Evolutionary conservation across 1,140 invertebrate genomes (phyloP).

Genomic region (Drosophila suzukii): DNA sequence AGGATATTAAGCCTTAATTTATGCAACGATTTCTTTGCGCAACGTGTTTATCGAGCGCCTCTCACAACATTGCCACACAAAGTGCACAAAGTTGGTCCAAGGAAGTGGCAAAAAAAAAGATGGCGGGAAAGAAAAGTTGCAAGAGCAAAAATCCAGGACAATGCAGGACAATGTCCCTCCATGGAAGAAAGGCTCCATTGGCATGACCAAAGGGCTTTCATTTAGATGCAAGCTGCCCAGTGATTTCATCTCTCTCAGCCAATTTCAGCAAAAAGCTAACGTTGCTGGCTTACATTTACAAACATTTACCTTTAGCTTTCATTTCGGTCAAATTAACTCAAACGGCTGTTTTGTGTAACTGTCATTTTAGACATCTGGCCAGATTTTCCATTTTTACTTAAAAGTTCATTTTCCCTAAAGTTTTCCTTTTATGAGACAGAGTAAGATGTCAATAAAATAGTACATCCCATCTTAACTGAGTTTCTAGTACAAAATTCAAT

Average conservation of each 20-base stretch:
- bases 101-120: background rate
- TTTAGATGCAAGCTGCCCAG: background rate
- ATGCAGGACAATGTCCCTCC: slow-evolving; percentile 5
- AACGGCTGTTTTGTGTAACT: no score
- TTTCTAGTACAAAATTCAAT: no score
- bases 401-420: no score
- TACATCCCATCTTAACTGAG: background rate
- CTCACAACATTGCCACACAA: slow-evolving; percentile 23
- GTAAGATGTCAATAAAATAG: background rate
- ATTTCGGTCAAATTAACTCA: no score
- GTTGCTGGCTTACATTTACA: slow-evolving; percentile 27
- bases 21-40: slow-evolving; percentile 68
- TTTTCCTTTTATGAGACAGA: background rate
- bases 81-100: background rate
- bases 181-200: slow-evolving; percentile 13
- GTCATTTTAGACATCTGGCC: background rate
- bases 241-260: background rate
- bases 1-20: slow-evolving; percentile 64
- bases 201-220: background rate
- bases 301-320: slow-evolving; percentile 1
- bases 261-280: slow-evolving; percentile 7
- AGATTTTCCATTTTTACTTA: background rate
- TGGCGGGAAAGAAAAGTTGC: no score
- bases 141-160: no score
- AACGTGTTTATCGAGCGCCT: slow-evolving; percentile 63